Conservation (phyloP, 2,113 vertebrate species). For the Lepidothrix coronata region DNA sequence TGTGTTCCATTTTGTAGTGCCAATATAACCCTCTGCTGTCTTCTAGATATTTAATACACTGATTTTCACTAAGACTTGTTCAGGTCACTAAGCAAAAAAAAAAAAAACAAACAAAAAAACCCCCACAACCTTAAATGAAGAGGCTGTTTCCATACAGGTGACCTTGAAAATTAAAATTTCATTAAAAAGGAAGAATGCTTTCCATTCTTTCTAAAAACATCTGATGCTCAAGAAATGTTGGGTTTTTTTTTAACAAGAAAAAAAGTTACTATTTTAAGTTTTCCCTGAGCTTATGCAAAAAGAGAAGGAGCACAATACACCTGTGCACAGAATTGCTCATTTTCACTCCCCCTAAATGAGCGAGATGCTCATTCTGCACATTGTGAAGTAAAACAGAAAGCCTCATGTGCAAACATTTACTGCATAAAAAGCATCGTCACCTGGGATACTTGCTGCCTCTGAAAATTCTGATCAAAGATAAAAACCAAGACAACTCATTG, state of each 20-base stretch:
- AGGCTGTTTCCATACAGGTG: not conserved
- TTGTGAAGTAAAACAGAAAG: conserved; percentile 38
- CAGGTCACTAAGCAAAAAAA: not conserved
- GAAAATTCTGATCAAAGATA: conserved; percentile 62
- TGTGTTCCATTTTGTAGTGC: not conserved
- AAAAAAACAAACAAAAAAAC: not conserved
- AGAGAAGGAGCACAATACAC: not conserved
- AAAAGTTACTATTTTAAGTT: not conserved
- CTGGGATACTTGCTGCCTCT: conserved; percentile 52
- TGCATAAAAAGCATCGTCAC: conserved; percentile 9
- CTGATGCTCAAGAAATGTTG: not conserved
- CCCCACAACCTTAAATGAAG: not conserved
- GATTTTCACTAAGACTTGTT: not conserved
- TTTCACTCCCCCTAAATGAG: not conserved
- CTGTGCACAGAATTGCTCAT: not conserved
- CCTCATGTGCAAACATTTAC: conserved; percentile 49
- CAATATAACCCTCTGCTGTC: not conserved
- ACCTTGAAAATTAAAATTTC: conserved; percentile 12
- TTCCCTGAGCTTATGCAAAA: not conserved
- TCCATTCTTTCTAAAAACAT: not conserved
- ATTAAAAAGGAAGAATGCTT: not conserved
- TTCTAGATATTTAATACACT: not conserved
- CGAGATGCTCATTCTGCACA: not conserved
- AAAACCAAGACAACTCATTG: conserved; percentile 51
- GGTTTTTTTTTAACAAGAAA: not conserved